These are phyloP conservation scores for Drosophila colorata DNA, from an alignment of 2,888 invertebrate genomes.

Conservation along the genomic window DNA sequence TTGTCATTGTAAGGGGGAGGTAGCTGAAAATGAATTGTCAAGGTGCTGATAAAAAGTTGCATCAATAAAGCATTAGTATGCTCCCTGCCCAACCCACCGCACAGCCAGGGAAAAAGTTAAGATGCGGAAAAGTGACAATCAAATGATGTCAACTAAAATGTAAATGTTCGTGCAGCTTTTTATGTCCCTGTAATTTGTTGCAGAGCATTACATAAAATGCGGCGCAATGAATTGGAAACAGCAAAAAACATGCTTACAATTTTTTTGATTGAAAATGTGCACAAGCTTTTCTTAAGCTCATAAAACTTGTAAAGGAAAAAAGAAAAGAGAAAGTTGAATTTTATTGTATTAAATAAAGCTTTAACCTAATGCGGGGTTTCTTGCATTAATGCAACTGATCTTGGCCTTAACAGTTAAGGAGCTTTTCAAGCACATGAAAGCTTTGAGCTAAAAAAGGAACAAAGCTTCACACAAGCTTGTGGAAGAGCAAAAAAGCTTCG, in stretches of 20 bases:
- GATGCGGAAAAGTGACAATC: conserved; percentile 48
- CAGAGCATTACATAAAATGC: conserved; percentile 3
- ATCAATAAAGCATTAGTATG: conserved; percentile 19
- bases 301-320: no score
- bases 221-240: conserved; percentile 13
- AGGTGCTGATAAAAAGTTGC: conserved; percentile 19
- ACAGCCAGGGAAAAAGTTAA: conserved; percentile 25
- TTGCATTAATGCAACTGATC: no score
- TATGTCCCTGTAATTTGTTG: conserved; percentile 29
- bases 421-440: no score
- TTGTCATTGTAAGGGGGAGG: conserved; percentile 3
- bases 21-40: conserved; percentile 28
- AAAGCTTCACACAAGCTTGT: no score
- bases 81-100: not conserved
- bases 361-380: no score
- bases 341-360: no score
- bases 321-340: no score
- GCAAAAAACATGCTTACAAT: not conserved
- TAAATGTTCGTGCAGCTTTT: not conserved
- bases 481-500: no score
- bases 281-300: not conserved
- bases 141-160: conserved; percentile 26
- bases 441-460: no score
- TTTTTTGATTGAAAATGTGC: not conserved
- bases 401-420: no score